These are phyloP conservation scores for Coracopsis vasa DNA, from an alignment of 2,113 vertebrate species.

Conservation along the genomic window DNA sequence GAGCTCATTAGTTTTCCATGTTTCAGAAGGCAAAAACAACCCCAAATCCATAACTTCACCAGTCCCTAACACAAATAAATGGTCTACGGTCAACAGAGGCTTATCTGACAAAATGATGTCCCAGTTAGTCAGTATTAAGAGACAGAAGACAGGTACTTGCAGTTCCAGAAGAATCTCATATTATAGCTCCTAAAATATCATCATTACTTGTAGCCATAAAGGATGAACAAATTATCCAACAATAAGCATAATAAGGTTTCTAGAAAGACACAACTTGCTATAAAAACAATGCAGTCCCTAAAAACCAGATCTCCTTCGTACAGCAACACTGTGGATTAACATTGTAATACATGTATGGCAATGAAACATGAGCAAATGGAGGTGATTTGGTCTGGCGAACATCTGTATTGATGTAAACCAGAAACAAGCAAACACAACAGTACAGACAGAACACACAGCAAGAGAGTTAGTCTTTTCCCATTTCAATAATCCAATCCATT, in stretches of 20 bases:
- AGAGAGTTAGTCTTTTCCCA: neutral
- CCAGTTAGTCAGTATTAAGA: neutral
- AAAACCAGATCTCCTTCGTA: neutral
- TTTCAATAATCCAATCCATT: neutral
- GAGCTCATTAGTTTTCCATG: neutral
- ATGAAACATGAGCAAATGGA: neutral
- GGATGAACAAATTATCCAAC: neutral
- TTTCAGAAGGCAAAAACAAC: neutral
- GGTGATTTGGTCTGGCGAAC: neutral
- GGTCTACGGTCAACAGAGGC: neutral
- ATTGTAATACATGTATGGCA: neutral
- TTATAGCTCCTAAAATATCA: neutral
- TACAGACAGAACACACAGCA: neutral
- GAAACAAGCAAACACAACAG: neutral
- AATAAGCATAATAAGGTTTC: neutral
- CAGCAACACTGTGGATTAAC: neutral
- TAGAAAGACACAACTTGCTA: neutral
- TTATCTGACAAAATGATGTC: neutral
- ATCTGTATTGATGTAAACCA: neutral
- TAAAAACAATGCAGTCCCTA: neutral
- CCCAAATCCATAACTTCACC: neutral
- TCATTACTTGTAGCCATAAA: neutral
- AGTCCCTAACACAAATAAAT: neutral
- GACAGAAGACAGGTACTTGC: neutral
- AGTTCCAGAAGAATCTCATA: neutral